phyloP scores from a whole-genome alignment of 2,797 vertebrate genomes.

The Sylvilagus floridanus region DNA sequence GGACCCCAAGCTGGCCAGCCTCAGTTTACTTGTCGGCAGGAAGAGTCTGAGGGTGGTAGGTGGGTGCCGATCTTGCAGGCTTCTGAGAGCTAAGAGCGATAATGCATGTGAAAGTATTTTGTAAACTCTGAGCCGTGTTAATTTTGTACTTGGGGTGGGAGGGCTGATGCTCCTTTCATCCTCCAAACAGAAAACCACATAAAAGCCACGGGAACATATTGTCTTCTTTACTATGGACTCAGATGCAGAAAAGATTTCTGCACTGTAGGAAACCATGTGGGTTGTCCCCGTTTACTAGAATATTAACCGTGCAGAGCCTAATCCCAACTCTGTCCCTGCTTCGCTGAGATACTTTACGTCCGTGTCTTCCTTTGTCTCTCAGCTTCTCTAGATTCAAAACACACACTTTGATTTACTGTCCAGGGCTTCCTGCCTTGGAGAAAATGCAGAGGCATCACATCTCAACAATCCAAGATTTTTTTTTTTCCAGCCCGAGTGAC shows the following conservation, averaged over 20 bases:
- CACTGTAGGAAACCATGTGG: conserved; percentile 30
- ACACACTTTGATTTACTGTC: fast-evolving
- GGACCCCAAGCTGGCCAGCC: not conserved
- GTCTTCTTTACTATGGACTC: conserved; percentile 72
- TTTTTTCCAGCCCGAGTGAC: not conserved
- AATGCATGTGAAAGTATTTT: conserved; percentile 56
- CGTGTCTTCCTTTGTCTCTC: not conserved
- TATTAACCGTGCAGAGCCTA: not conserved
- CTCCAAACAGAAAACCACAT: conserved; percentile 75
- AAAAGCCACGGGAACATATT: conserved; percentile 67
- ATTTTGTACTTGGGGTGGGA: conserved; percentile 49
- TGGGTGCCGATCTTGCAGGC: not conserved
- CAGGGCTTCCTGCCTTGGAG: not conserved
- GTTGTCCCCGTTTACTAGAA: conserved; percentile 37
- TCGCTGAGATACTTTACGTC: not conserved
- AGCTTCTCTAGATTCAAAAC: not conserved
- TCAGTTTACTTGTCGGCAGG: not conserved
- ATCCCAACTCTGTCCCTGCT: not conserved
- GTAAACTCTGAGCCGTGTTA: conserved; percentile 57
- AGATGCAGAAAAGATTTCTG: conserved; percentile 70
- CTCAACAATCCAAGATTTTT: not conserved
- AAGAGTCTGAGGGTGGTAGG: not conserved
- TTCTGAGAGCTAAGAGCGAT: not conserved
- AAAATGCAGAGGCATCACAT: not conserved
- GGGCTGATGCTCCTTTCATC: conserved; percentile 58